A percentile compares a stretch with the other conserved stretches of the same genome.
Conservation (phyloP, 2,888 invertebrate species). For the Phytoseiulus persimilis region DNA sequence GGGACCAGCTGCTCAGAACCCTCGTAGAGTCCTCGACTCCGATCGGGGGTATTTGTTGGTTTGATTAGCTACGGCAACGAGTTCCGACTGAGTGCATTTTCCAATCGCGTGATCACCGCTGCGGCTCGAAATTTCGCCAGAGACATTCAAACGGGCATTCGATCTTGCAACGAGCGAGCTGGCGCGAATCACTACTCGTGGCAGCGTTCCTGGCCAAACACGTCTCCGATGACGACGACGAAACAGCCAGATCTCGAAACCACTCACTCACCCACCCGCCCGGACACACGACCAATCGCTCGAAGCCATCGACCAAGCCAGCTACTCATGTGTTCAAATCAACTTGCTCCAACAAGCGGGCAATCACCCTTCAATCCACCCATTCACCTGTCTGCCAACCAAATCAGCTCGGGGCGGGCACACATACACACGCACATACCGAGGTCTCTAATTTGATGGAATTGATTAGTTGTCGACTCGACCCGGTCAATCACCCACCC, state of each 20-base stretch:
- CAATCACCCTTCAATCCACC: neutral
- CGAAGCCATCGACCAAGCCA: too few relatives aligned
- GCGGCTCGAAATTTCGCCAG: neutral
- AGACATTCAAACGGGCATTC: neutral
- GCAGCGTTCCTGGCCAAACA: neutral
- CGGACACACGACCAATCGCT: too few relatives aligned
- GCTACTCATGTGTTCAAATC: neutral
- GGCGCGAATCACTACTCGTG: neutral
- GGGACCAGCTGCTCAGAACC: neutral
- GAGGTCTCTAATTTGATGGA: neutral
- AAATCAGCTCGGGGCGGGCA: neutral
- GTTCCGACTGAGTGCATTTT: neutral
- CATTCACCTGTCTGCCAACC: neutral
- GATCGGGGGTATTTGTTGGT: neutral
- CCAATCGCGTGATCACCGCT: neutral
- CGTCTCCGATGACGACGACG: neutral
- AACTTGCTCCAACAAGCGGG: neutral
- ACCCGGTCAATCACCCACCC: neutral
- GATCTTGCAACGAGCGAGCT: neutral
- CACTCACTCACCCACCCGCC: neutral
- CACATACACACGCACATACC: neutral
- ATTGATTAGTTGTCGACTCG: neutral
- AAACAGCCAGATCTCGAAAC: neutral
- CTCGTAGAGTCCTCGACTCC: neutral
- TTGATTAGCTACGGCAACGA: neutral